Base-by-base conservation (phyloP, 2,113 vertebrate genomes). In the Nibea albiflora region DNA sequence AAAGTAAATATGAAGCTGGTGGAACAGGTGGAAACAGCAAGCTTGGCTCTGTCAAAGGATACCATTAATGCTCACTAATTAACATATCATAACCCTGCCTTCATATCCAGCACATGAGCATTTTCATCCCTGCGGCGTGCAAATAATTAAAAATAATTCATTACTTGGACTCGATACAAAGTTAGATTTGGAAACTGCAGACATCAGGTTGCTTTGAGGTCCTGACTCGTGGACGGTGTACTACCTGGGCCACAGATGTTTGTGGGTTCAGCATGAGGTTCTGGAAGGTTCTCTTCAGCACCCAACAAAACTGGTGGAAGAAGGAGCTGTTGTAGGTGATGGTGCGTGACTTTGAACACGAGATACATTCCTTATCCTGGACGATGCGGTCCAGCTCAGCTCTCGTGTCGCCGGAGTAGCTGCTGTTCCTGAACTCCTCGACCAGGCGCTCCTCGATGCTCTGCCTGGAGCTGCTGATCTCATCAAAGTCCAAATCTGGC, bases 231-330 rank as follows among this genome's bases (percentile, higher is more conserved):
- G 7, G 12, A 5, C 0, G 22, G 3, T 50, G 44, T 35, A 4
- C 80, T 83, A 99, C 98, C 97, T 98, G 96, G 24, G 97, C 96
- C 78, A 98, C 80, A 4, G 97, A 98, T 3, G 95, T 96, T 86
- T 98, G 96, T 6, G 97, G 97, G 75, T 96, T 97, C 52, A 98
- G 85, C 71, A 97, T 14, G 14, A 98, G 87, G 64, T 97, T 97
- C 93, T 95, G 96, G 81, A 98, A 96, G 0, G 96, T 96, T 79
- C 97, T 96, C 44, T 53, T 96, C 1, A 95, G 91, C 68, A 99
- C 94, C 97, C 96, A 98, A 16, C 81, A 93, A 16, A 99, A 91
- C 86, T 99, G 98, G 63, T 97, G 96, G 39, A 93, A 85, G 92
- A 98, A 98, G 22, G 97, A 94, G 44, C 91, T 97, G 87, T 95